Evolutionary conservation across 2,113 vertebrate species (phyloP).

Genomic region (Neotragus pygmaeus): DNA sequence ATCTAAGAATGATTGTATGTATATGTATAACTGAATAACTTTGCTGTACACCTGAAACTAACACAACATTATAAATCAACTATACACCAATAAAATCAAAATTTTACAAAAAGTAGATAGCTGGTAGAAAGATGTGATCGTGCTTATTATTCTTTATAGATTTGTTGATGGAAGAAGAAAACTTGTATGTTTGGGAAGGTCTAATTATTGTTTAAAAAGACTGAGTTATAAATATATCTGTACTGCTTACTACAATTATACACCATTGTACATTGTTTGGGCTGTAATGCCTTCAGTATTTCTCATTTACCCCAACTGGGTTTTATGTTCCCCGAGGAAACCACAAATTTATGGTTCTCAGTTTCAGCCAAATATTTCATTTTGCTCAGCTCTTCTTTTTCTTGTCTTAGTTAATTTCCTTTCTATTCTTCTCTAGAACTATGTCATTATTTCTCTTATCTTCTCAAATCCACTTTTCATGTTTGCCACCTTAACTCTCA

Average conservation of each 20-base stretch:
- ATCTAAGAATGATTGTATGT: neutral
- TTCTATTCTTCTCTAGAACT: neutral
- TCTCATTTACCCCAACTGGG: slow-evolving; percentile 19
- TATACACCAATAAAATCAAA: neutral
- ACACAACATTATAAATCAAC: neutral
- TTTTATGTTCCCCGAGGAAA: slow-evolving; percentile 43
- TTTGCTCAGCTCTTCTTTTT: slow-evolving; percentile 42
- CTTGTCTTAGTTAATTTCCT: slow-evolving; percentile 9
- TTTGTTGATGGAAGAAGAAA: neutral
- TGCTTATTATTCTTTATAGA: neutral
- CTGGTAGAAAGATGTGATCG: neutral
- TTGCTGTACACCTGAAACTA: neutral
- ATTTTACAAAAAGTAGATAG: neutral
- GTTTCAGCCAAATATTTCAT: slow-evolving; percentile 12
- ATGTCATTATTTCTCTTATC: neutral
- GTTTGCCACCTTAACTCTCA: neutral
- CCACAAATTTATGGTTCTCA: slow-evolving; percentile 49
- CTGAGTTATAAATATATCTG: neutral
- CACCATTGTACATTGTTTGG: neutral
- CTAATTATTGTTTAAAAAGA: neutral
- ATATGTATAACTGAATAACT: neutral
- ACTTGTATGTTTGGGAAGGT: neutral
- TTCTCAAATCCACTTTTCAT: neutral
- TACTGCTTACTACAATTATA: slow-evolving; percentile 7
- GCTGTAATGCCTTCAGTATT: neutral